phyloP scores from a whole-genome alignment of 2,797 vertebrate species.

The Sphenodon punctatus region DNA sequence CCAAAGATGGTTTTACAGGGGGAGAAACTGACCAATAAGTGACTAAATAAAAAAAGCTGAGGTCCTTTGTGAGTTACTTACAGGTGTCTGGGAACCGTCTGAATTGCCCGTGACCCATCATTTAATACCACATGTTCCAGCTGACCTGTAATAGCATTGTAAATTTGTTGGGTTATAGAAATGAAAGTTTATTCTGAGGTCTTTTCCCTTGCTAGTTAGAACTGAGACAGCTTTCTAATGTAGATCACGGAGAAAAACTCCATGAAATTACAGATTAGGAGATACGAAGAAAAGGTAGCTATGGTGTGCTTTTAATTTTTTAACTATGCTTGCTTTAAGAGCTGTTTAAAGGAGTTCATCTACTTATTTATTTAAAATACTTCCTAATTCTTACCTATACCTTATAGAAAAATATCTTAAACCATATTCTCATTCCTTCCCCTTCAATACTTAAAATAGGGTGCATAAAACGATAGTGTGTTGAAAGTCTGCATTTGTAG shows the following conservation, averaged over 20 bases:
- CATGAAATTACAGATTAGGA: background rate
- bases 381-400: background rate
- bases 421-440: background rate
- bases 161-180: background rate
- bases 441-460: background rate
- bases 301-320: background rate
- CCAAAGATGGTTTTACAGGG: background rate
- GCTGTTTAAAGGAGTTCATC: background rate
- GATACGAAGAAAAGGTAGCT: conserved; percentile 11
- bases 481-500: no score
- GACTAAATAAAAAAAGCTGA: background rate
- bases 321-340: no score
- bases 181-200: background rate
- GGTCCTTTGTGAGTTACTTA: background rate
- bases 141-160: background rate
- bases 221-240: background rate
- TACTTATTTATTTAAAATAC: background rate
- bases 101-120: background rate
- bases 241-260: background rate
- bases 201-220: background rate
- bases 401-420: background rate
- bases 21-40: background rate
- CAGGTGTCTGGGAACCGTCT: background rate
- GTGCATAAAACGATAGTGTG: no score
- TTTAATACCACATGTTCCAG: conserved; percentile 4